Evolutionary conservation across 2,888 invertebrate species (phyloP).

Genomic region (Dasypolia templi): DNA sequence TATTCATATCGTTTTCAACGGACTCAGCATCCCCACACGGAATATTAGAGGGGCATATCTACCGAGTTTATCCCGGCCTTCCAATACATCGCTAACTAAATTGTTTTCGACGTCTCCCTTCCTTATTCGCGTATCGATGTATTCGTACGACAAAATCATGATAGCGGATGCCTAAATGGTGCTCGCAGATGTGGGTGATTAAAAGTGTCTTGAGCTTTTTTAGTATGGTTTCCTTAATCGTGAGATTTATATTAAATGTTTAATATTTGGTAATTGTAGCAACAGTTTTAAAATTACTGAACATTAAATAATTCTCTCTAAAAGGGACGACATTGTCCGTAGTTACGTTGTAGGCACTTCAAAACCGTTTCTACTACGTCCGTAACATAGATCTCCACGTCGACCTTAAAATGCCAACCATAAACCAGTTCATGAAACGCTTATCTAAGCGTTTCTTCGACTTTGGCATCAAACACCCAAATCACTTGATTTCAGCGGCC

Average conservation of each 20-base stretch:
- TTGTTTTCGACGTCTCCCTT: conserved; percentile 79
- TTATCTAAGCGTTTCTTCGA: too few species aligned
- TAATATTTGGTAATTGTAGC: neutral
- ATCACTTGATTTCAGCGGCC: too few species aligned
- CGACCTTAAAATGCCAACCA: too few species aligned
- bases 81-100: conserved; percentile 87
- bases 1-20: conserved; percentile 88
- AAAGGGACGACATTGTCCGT: neutral
- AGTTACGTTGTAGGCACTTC: neutral
- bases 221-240: conserved; percentile 44
- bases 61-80: conserved; percentile 81
- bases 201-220: conserved; percentile 73
- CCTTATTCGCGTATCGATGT: conserved; percentile 61
- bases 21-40: conserved; percentile 84
- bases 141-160: conserved; percentile 61
- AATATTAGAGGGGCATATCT: conserved; percentile 87
- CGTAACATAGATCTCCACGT: too few species aligned
- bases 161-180: conserved; percentile 71
- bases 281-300: neutral
- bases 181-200: conserved; percentile 73
- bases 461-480: too few species aligned
- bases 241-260: conserved; percentile 26
- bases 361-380: too few species aligned
- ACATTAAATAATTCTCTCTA: neutral
- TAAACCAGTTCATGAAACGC: too few species aligned